These are phyloP conservation scores for Tachina fera DNA, from an alignment of 2,888 invertebrate genomes.

Conservation along the genomic window DNA sequence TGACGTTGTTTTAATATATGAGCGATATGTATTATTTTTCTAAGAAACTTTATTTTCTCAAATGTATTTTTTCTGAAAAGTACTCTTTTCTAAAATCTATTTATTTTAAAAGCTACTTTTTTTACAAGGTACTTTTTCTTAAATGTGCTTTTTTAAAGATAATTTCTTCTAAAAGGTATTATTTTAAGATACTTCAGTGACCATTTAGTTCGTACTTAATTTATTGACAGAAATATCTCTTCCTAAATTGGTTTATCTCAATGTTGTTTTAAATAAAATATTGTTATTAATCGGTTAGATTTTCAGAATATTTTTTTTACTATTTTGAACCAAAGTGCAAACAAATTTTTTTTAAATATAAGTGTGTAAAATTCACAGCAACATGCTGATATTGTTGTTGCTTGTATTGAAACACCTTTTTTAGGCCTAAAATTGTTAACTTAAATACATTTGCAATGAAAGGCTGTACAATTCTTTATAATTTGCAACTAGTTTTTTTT, in stretches of 20 bases:
- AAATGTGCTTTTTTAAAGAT: no score
- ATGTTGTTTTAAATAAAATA: no score
- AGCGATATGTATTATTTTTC: no score
- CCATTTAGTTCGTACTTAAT: no score
- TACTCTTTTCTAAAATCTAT: no score
- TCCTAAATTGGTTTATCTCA: background rate
- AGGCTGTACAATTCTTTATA: constrained; percentile 67
- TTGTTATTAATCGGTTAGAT: background rate
- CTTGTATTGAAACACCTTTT: constrained; percentile 64
- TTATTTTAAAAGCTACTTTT: no score
- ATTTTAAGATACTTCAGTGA: no score
- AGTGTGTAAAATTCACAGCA: constrained; percentile 19
- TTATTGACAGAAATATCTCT: background rate
- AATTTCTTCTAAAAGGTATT: no score
- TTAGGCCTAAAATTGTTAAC: constrained; percentile 67
- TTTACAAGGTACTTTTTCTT: no score
- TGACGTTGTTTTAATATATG: no score
- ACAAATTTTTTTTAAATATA: constrained; percentile 4
- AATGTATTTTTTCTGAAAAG: no score
- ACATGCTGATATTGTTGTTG: constrained; percentile 45
- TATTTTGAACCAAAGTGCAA: constrained; percentile 16
- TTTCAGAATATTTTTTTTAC: background rate
- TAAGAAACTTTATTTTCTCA: no score
- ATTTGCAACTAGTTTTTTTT: constrained; percentile 43
- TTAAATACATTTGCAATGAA: constrained; percentile 50